Conservation (phyloP, 2,888 invertebrate genomes). For the Microctonus aethiopoides region DNA sequence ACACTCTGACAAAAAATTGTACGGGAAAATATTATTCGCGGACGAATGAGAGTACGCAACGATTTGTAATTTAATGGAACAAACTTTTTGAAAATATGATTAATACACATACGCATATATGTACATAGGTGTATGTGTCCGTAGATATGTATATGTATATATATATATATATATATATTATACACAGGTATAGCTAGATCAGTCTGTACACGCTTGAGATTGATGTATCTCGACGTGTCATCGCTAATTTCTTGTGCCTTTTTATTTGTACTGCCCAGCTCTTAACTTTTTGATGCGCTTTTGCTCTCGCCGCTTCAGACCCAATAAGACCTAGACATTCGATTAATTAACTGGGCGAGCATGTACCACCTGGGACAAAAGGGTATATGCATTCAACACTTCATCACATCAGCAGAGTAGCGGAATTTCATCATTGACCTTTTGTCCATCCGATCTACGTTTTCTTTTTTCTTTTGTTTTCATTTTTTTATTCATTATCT, state of each 20-base stretch:
- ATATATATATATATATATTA: background rate
- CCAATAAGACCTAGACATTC: conserved; percentile 49
- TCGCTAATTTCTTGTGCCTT: conserved; percentile 52
- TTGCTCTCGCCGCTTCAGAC: conserved; percentile 47
- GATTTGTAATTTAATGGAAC: no score
- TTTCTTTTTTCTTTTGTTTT: conserved; percentile 14
- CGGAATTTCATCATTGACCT: background rate
- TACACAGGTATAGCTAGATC: background rate
- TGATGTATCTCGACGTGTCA: conserved; percentile 62
- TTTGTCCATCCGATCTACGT: background rate
- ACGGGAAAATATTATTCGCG: conserved; percentile 47
- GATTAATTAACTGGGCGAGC: conserved; percentile 57
- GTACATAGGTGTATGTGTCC: no score
- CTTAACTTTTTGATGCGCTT: conserved; percentile 45
- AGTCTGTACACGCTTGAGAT: conserved; percentile 48
- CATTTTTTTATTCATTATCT: background rate
- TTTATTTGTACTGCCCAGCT: conserved; percentile 38
- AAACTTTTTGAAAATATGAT: no score
- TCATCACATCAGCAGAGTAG: conserved; percentile 29
- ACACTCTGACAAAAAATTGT: conserved; percentile 49
- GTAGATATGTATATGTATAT: no score
- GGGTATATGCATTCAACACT: conserved; percentile 46
- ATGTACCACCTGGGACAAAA: conserved; percentile 52
- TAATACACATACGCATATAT: no score
- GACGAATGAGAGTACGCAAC: conserved; percentile 35